Conservation (phyloP, 2,888 invertebrate genomes). For the Tortricodes alternella region DNA sequence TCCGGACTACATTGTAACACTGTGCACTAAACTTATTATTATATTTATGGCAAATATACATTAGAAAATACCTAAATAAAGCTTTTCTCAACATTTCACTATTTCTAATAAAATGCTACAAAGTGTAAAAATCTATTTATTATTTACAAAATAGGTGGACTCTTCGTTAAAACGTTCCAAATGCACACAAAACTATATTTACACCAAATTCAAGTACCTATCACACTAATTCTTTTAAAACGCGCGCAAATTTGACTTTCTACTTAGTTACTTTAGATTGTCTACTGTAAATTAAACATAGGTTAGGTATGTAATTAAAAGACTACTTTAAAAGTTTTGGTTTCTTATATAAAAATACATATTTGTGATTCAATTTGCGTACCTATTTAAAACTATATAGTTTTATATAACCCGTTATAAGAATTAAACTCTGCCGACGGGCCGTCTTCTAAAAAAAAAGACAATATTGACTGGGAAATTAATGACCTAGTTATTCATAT, state of each 20-base stretch:
- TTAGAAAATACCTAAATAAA: conserved; percentile 71
- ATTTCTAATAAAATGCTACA: conserved; percentile 56
- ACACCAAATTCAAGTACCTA: conserved; percentile 40
- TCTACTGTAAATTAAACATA: background rate
- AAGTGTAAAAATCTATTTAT: conserved; percentile 77
- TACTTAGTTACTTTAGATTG: conserved; percentile 2
- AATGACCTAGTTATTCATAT: background rate
- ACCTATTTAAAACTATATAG: conserved; percentile 10
- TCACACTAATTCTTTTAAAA: conserved; percentile 31
- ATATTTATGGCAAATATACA: conserved; percentile 66
- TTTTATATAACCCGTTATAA: conserved; percentile 1
- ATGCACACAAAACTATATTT: conserved; percentile 68
- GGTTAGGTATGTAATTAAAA: too few species aligned
- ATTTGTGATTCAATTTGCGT: conserved; percentile 42
- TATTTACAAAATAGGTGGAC: conserved; percentile 81
- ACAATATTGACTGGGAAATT: too few species aligned
- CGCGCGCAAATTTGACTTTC: conserved; percentile 15
- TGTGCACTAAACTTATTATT: conserved; percentile 34
- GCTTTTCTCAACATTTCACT: conserved; percentile 61
- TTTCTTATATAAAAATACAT: conserved; percentile 62
- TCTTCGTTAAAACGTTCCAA: conserved; percentile 76
- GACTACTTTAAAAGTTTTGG: conserved; percentile 49
- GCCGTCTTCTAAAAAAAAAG: too few species aligned
- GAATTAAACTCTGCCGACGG: too few species aligned
- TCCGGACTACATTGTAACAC: conserved; percentile 29